These are phyloP conservation scores for Syrphus vitripennis DNA, from an alignment of 2,888 invertebrate species.

Conservation along the genomic window DNA sequence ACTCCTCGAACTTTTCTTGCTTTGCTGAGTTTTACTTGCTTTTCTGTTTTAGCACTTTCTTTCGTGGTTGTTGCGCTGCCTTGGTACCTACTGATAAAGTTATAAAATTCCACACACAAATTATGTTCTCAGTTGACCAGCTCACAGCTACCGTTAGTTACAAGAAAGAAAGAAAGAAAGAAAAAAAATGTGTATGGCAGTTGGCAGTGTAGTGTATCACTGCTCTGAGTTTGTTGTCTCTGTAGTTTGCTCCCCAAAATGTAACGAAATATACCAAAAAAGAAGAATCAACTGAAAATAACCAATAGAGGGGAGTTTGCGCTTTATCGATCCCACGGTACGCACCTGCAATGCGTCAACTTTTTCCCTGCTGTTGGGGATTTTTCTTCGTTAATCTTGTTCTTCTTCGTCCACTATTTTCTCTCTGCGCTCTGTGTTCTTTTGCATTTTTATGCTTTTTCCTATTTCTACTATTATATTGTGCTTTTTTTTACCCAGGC, in stretches of 20 bases:
- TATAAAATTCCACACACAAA: slow-evolving; percentile 22
- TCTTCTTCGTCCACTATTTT: slow-evolving; percentile 30
- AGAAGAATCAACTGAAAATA: slow-evolving; percentile 10
- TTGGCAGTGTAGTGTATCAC: no score
- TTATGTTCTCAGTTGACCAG: not conserved
- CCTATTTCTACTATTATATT: not conserved
- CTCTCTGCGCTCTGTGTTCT: slow-evolving; percentile 14
- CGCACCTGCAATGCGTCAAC: slow-evolving; percentile 94
- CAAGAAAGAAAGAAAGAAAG: no score
- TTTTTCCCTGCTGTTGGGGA: slow-evolving; percentile 61
- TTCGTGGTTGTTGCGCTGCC: not conserved
- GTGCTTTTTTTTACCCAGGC: not conserved
- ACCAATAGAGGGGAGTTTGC: slow-evolving; percentile 78
- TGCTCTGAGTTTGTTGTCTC: not conserved
- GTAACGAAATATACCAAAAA: slow-evolving; percentile 29
- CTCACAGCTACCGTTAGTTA: not conserved
- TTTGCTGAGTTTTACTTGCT: not conserved
- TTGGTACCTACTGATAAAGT: not conserved
- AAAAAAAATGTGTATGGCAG: not conserved
- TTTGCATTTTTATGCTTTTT: not conserved
- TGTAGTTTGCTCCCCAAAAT: slow-evolving; percentile 14
- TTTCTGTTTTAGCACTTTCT: not conserved
- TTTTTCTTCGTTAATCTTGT: slow-evolving; percentile 40
- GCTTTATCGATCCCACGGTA: slow-evolving; percentile 88
- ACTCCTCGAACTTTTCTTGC: slow-evolving; percentile 39